A percentile compares a stretch with the other conserved stretches of the same genome.
Conservation (phyloP, 1,140 invertebrate species). For the Battus philenor region DNA sequence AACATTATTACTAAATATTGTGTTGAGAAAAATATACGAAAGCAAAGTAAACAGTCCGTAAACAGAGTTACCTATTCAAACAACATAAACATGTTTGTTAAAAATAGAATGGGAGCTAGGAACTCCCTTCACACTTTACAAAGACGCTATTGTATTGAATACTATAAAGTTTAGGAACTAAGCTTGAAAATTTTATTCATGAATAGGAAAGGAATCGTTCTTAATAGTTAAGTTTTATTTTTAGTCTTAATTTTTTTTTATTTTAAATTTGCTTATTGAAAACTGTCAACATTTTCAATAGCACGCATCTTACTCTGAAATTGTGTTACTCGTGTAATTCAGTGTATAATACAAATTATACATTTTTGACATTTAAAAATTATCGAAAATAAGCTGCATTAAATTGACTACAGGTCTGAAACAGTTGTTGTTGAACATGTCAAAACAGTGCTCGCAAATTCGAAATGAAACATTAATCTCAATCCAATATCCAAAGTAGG, state of each 20-base stretch:
- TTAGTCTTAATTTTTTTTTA: too few relatives aligned
- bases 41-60: neutral
- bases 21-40: neutral
- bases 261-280: too few relatives aligned
- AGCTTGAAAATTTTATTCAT: neutral
- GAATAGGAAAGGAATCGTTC: too few relatives aligned
- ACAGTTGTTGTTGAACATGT: too few relatives aligned
- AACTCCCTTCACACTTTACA: slow-evolving; percentile 7
- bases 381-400: too few relatives aligned
- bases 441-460: slow-evolving; percentile 3
- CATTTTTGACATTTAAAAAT: too few relatives aligned
- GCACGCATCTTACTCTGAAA: too few relatives aligned
- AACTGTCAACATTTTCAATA: too few relatives aligned
- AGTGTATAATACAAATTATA: too few relatives aligned
- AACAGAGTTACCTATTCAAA: slow-evolving; percentile 7
- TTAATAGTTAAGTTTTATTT: too few relatives aligned
- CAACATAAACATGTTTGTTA: slow-evolving; percentile 10
- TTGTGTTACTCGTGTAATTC: too few relatives aligned
- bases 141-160: slow-evolving; percentile 7
- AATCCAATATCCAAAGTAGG: slow-evolving; percentile 16
- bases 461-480: slow-evolving; percentile 1
- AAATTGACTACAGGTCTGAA: too few relatives aligned
- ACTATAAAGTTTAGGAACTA: slow-evolving; percentile 5
- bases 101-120: slow-evolving; percentile 9
- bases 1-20: slow-evolving; percentile 1